Evolutionary conservation across 1,140 invertebrate genomes (phyloP).

Genomic region (Drosophila ficusphila): DNA sequence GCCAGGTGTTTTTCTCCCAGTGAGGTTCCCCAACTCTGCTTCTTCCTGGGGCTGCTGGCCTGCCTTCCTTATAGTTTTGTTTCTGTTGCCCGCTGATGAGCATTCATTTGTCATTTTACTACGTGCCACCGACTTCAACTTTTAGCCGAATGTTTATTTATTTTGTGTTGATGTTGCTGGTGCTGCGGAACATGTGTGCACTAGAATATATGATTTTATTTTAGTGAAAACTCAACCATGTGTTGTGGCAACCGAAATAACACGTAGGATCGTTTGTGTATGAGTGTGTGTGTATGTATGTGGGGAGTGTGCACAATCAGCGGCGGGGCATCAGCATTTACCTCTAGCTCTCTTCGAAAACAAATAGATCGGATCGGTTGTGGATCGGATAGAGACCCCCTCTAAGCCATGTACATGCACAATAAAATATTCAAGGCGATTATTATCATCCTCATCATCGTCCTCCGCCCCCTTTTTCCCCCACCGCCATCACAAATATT

Average conservation of each 20-base stretch:
- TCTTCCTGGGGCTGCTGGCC: slow-evolving; percentile 34
- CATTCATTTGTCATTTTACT: slow-evolving; percentile 83
- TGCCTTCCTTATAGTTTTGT: slow-evolving; percentile 61
- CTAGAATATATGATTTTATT: slow-evolving; percentile 74
- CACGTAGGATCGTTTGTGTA: slow-evolving; percentile 66
- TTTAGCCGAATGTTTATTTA: slow-evolving; percentile 76
- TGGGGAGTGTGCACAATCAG: slow-evolving; percentile 39
- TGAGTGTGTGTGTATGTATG: slow-evolving; percentile 9
- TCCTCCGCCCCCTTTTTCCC: slow-evolving; percentile 19
- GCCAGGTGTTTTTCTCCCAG: not conserved
- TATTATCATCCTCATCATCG: slow-evolving; percentile 50
- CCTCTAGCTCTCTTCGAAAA: slow-evolving; percentile 59
- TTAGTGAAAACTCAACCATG: slow-evolving; percentile 75
- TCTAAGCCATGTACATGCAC: slow-evolving; percentile 75
- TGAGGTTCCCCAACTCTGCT: slow-evolving; percentile 25
- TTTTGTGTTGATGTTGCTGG: slow-evolving; percentile 44
- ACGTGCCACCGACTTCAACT: slow-evolving; percentile 76
- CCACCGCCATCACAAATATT: slow-evolving; percentile 36
- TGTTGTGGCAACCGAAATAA: slow-evolving; percentile 78
- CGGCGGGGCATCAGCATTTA: slow-evolving; percentile 51
- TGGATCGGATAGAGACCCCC: slow-evolving; percentile 50
- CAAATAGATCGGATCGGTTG: slow-evolving; percentile 64
- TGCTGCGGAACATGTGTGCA: slow-evolving; percentile 70
- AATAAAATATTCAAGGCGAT: slow-evolving; percentile 67
- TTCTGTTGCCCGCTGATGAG: slow-evolving; percentile 57